Percentiles rank a stretch among this genome's conserved stretches.
Evolutionary conservation across 2,113 vertebrate species (phyloP).

Genomic region (Gambusia affinis): DNA sequence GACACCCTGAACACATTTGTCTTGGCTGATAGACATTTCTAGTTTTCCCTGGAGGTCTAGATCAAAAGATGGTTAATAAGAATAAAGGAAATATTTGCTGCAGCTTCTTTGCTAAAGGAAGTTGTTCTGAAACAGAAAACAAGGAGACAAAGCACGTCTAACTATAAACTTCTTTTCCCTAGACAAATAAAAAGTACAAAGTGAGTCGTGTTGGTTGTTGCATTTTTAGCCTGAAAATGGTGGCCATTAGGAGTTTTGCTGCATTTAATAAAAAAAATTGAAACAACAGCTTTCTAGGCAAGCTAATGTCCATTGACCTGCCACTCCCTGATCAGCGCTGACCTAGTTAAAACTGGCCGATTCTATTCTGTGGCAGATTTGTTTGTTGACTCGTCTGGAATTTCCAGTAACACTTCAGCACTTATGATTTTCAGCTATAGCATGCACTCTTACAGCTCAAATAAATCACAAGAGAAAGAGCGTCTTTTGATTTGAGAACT

Average conservation of each 20-base stretch:
- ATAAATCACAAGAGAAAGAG: background rate
- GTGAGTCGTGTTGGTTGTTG: no score
- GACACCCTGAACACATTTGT: background rate
- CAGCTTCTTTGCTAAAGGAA: background rate
- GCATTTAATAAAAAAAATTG: background rate
- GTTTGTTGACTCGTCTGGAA: background rate
- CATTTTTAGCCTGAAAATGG: no score
- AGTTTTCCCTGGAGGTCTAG: background rate
- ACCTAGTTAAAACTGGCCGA: background rate
- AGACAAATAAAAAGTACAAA: no score
- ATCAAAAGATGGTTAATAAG: background rate
- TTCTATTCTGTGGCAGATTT: background rate
- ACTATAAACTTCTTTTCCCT: no score
- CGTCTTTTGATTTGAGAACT: background rate
- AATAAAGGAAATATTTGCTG: background rate
- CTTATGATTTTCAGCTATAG: background rate
- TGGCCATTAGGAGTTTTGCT: background rate
- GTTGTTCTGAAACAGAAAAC: no score
- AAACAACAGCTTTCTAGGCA: background rate
- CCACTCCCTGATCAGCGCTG: background rate
- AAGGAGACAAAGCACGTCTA: no score
- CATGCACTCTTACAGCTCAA: background rate
- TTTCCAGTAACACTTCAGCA: background rate
- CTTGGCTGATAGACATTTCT: background rate
- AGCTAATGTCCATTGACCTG: no score